phyloP scores from a whole-genome alignment of 2,113 vertebrate species.

The Damaliscus lunatus region DNA sequence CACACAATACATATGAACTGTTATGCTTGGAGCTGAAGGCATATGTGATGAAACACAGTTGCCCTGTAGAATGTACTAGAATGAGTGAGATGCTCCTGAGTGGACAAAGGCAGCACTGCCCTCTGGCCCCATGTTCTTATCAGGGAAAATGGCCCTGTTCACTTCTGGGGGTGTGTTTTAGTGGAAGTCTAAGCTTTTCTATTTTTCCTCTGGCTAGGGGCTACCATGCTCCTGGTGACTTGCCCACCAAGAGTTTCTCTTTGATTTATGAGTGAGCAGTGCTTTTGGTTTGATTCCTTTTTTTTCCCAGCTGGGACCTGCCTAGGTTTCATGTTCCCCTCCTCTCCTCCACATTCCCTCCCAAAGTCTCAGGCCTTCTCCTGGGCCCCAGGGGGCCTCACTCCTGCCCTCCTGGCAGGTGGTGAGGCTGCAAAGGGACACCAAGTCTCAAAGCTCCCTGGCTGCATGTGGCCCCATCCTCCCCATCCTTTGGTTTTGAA shows the following conservation, averaged over 20 bases:
- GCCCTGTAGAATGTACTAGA: not conserved
- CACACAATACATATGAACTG: not conserved
- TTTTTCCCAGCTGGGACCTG: slow-evolving; percentile 13
- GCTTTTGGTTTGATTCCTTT: slow-evolving; percentile 3
- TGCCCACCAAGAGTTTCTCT: not conserved
- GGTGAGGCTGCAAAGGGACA: not conserved
- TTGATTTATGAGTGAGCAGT: slow-evolving; percentile 27
- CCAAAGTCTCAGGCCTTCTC: not conserved
- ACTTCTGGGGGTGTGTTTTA: not conserved
- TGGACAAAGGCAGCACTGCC: not conserved
- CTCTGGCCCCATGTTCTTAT: not conserved
- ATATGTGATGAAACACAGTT: not conserved
- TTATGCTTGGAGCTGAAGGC: not conserved
- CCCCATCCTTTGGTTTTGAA: not conserved
- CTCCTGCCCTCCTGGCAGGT: not conserved
- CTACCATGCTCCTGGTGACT: not conserved
- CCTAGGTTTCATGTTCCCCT: not conserved
- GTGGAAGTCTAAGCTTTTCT: not conserved
- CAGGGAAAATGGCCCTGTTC: not conserved
- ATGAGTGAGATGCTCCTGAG: not conserved
- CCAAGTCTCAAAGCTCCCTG: not conserved
- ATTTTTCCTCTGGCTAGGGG: not conserved
- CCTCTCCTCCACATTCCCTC: not conserved
- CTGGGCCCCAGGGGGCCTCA: not conserved
- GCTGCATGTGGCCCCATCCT: not conserved